Base-by-base conservation (phyloP, 1,140 invertebrate genomes). In the Calliopsis andreniformis region DNA sequence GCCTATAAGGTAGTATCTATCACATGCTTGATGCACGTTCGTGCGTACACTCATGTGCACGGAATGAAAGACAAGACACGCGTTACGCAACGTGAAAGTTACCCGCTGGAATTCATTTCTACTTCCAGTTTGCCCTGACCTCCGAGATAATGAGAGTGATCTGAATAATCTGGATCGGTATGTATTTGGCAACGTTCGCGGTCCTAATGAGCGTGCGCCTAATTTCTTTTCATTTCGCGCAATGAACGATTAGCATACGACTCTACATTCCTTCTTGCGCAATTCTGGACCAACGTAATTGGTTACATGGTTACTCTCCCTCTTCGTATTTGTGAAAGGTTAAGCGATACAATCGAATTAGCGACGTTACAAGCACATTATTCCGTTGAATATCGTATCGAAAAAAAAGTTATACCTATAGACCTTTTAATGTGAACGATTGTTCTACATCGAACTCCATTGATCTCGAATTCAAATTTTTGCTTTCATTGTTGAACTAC, bases 21-120 rank as follows among this genome's bases (percentile, higher is more conserved):
- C 43, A 61, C 47, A 16, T 12, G 43, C 61, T n/a, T 51, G 23
- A 61, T 62, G 25, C 42, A 66, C 18, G 32, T 6, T 14, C 10
- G 56, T 23, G 0, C 47, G 39, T 56, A 51, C 25, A 43, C 64
- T n/a, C 14, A 10, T n/a, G 43, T 43, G 32, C 6, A 20, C 4
- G 39, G 45, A 7, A 18, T 43, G 23, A 23, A 20, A 39, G 61
- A 62, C 35, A 62, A 55, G 51, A n/a, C 42, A 28, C 18, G 20
- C 14, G 70, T 83, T 86, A 75, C 66, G 71, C 66, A 84, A 82
- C 59, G 81, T 76, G 80, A 86, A 86, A 86, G 85, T 80, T 45
- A 28, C 12, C 59, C 66, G 1, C 67, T 76, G 86, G 84, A 86
- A 87, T 87, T 87, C 78, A 82, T 83, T 87, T 80, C 86, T 87